A percentile compares a stretch with the other conserved stretches of the same genome.
These are phyloP conservation scores for Montifringilla adamsi DNA, from an alignment of 2,113 vertebrate genomes.

Conservation along the genomic window DNA sequence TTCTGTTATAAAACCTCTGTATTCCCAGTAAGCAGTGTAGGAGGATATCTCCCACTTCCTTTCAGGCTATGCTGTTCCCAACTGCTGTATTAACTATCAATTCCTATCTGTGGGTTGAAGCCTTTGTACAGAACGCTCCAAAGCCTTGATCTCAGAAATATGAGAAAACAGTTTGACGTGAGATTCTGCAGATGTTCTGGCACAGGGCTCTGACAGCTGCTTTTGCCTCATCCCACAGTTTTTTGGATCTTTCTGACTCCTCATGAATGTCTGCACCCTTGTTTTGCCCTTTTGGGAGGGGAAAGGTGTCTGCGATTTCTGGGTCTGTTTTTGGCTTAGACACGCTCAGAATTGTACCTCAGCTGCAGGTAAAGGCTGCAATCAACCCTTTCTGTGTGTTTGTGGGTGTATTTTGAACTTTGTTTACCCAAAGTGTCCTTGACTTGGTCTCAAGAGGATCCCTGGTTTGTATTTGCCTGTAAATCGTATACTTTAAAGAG, in stretches of 20 bases:
- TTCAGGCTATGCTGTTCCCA: background rate
- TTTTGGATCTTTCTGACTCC: background rate
- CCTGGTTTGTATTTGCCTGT: background rate
- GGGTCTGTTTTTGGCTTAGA: background rate
- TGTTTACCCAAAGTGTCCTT: fast-evolving
- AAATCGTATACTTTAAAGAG: background rate
- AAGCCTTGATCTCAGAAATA: conserved; percentile 52
- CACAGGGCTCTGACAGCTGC: background rate
- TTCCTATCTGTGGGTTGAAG: conserved; percentile 27
- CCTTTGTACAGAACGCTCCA: background rate
- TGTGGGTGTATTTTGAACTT: background rate
- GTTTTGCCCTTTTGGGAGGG: background rate
- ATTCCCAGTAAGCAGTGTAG: conserved; percentile 22
- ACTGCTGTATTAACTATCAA: conserved; percentile 5
- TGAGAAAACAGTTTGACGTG: background rate
- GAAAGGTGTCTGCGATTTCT: background rate
- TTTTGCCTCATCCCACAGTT: conserved; percentile 13
- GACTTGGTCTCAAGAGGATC: background rate
- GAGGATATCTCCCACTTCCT: conserved; percentile 47
- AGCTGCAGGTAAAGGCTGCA: background rate
- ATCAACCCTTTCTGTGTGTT: background rate
- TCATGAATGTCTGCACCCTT: fast-evolving
- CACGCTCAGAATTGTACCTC: background rate
- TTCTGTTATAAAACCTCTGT: background rate
- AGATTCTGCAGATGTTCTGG: conserved; percentile 54